Percentiles rank a stretch among this genome's conserved stretches.
phyloP scores from a whole-genome alignment of 2,888 invertebrate genomes.

The Prenolepis imparis region DNA sequence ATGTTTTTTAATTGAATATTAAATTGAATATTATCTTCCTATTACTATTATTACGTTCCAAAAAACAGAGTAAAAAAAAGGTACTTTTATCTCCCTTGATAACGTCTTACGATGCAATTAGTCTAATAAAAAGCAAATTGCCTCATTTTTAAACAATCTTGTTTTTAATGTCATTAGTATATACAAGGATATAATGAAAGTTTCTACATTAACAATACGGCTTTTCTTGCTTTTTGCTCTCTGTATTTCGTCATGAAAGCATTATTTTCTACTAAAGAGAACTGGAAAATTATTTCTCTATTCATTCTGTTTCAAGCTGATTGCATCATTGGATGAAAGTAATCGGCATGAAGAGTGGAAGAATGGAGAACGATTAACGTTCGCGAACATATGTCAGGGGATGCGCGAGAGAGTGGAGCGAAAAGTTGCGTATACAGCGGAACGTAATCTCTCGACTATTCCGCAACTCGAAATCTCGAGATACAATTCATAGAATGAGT shows the following conservation, averaged over 20 bases:
- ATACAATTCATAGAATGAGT: not conserved
- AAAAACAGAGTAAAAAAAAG: not conserved
- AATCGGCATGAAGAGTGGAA: conserved; percentile 44
- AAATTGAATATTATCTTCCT: not conserved
- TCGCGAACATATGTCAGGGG: conserved; percentile 11
- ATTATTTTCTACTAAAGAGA: conserved; percentile 56
- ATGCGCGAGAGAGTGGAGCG: conserved; percentile 25
- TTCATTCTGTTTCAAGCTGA: conserved; percentile 62
- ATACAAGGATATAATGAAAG: conserved; percentile 3
- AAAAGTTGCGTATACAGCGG: conserved; percentile 65
- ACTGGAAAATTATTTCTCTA: conserved; percentile 67
- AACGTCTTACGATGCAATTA: not conserved
- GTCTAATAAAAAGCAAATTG: not conserved
- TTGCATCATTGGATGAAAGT: conserved; percentile 69
- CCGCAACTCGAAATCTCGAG: conserved; percentile 65
- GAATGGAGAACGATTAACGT: conserved; percentile 37
- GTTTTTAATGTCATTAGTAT: conserved; percentile 10
- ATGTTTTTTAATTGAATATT: not conserved
- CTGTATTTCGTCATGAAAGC: conserved; percentile 8
- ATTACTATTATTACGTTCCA: not conserved
- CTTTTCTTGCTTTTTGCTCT: not conserved
- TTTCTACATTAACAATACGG: conserved; percentile 4
- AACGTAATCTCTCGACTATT: conserved; percentile 65
- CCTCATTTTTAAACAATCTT: not conserved
- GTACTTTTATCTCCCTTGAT: not conserved